A percentile compares a stretch with the other conserved stretches of the same genome.
Conservation (phyloP, 1,140 invertebrate species). For the Ceratina calcarata region DNA sequence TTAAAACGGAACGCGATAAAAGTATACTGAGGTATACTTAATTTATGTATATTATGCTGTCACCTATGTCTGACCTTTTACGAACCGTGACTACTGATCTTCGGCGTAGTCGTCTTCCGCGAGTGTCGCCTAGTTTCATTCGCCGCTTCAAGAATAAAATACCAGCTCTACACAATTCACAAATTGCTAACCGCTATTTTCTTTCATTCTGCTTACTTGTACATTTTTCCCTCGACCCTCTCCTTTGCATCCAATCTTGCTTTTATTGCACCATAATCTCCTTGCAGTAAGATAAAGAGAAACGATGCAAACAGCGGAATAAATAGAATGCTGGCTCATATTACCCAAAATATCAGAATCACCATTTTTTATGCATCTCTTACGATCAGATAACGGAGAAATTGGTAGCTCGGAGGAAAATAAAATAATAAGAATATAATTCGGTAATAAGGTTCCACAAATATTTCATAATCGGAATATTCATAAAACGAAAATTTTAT, state of each 20-base stretch:
- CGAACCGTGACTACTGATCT: conserved; percentile 14
- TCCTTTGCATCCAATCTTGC: not conserved
- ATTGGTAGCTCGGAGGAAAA: not conserved
- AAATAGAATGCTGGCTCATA: not conserved
- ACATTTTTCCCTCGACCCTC: not conserved
- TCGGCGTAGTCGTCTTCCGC: too few species aligned
- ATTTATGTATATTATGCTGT: not conserved
- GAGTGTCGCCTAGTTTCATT: not conserved
- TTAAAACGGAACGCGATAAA: too few species aligned
- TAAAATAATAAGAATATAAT: not conserved
- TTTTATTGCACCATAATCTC: conserved; percentile 1
- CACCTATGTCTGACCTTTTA: not conserved
- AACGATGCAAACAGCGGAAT: too few species aligned
- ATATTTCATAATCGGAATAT: not conserved
- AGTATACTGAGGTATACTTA: not conserved
- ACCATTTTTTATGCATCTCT: not conserved
- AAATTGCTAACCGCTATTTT: not conserved
- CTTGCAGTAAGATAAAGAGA: not conserved
- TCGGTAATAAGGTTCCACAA: not conserved
- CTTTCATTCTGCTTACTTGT: not conserved
- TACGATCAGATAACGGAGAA: not conserved
- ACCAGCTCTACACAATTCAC: not conserved
- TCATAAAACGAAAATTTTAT: conserved; percentile 17
- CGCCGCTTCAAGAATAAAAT: not conserved
- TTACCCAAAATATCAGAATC: not conserved